These are phyloP conservation scores for Scrobipalpa atriplicella DNA, from an alignment of 2,888 invertebrate genomes.

Conservation along the genomic window DNA sequence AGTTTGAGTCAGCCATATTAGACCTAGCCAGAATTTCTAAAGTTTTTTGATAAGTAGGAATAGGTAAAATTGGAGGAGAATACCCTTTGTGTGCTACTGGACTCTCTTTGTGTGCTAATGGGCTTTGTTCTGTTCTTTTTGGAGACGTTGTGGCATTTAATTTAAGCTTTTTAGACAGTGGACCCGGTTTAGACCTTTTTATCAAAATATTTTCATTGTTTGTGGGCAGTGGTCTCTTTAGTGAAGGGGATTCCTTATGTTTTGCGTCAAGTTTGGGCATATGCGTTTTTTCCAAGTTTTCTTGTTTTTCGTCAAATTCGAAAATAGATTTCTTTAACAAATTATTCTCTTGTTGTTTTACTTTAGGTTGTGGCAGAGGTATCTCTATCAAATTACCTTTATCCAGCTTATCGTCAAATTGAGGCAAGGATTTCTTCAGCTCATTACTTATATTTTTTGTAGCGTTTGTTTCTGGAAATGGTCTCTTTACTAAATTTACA, in stretches of 20 bases:
- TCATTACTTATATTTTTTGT: not conserved
- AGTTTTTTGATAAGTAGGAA: conserved; percentile 52
- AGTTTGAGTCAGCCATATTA: not conserved
- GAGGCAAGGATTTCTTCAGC: not conserved
- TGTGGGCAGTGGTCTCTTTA: not conserved
- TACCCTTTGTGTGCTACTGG: conserved; percentile 41
- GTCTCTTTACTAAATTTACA: not conserved
- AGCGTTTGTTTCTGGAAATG: not conserved
- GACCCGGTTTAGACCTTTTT: conserved; percentile 1
- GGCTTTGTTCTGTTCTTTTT: not conserved
- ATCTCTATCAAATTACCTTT: not conserved
- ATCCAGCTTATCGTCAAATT: not conserved
- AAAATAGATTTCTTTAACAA: not conserved
- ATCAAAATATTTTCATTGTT: not conserved
- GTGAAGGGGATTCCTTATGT: not conserved
- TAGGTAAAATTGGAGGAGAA: conserved; percentile 63
- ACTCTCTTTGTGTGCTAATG: conserved; percentile 31
- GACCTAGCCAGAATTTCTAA: conserved; percentile 36
- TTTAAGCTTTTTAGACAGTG: conserved; percentile 25
- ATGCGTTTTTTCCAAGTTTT: not conserved
- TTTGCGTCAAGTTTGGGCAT: not conserved
- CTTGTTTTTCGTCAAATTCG: not conserved
- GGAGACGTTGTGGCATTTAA: not conserved
- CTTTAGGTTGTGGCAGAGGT: not conserved
- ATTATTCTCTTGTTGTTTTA: not conserved